Percentiles rank a stretch among this genome's conserved stretches.
phyloP scores from a whole-genome alignment of 2,888 invertebrate genomes.

The Linnaemya vulpina region DNA sequence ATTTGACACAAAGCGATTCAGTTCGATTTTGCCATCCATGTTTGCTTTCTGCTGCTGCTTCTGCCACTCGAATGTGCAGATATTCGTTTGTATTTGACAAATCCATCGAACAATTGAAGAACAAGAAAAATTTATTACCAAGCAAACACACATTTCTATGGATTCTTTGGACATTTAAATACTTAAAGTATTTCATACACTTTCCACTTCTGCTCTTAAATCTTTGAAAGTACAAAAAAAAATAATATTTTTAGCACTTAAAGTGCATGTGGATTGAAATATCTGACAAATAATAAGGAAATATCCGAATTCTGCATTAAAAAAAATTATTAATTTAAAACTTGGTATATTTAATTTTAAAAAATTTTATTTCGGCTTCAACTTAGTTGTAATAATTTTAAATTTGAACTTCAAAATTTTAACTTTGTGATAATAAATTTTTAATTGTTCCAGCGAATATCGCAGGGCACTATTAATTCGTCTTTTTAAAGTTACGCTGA shows the following conservation, averaged over 20 bases:
- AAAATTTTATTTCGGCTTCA: too few species aligned
- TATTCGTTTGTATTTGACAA: constrained; percentile 12
- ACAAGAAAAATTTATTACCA: constrained; percentile 43
- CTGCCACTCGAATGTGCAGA: background rate
- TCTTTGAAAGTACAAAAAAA: constrained; percentile 5
- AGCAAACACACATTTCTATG: constrained; percentile 51
- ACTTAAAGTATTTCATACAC: constrained; percentile 61
- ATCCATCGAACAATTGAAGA: constrained; percentile 11
- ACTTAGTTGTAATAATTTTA: too few species aligned
- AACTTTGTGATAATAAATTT: too few species aligned
- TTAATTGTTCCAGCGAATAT: too few species aligned
- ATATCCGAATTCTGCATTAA: background rate
- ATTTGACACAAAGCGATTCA: constrained; percentile 25
- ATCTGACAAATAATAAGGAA: constrained; percentile 18
- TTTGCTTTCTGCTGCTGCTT: background rate
- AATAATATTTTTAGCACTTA: constrained; percentile 24
- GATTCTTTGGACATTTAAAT: constrained; percentile 62
- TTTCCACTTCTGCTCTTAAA: constrained; percentile 27
- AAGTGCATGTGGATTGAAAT: constrained; percentile 41
- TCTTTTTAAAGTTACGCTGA: too few species aligned
- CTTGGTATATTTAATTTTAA: background rate
- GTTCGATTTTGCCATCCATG: constrained; percentile 4
- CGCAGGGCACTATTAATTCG: too few species aligned
- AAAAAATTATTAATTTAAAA: background rate
- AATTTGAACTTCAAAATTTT: too few species aligned